Evolutionary conservation across 2,888 invertebrate genomes (phyloP), one percentile per base, ranked within the genome.

Genomic region (Microctonus brassicae): DNA sequence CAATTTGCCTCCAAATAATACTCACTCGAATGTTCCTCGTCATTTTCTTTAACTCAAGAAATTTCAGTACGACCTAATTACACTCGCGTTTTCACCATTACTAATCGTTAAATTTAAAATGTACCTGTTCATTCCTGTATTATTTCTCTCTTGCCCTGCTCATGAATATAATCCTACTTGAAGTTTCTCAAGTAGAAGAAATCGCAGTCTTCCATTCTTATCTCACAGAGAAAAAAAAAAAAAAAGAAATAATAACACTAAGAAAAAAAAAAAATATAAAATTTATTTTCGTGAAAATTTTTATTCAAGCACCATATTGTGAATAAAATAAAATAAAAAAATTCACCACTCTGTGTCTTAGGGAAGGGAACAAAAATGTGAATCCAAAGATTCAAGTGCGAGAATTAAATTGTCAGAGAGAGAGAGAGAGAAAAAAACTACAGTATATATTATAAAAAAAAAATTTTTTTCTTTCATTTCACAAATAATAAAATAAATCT

Each of bases 1-100:
- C 55, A 55, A 65, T 57, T 39, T 53, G 36, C 36, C 29, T 17
- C 34, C 53, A 1, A 47, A 47, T 47, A 47, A 47, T 9, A 47
- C 1, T 47, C 47, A 4, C 17, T 47, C 17, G 34, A 60, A 60
- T 70, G 64, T 34, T 10, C 63, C 70, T 78, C 78, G 80, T 79
- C 78, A 29, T 29, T 3, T 29, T 29, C 79, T 78, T 80, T 80
- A 82, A 77, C 78, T 78, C 75, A 76, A 74, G 75, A 81, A 81
- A 81, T 83, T 83, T 4, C 17, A 81, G 76, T 83, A 80, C 76
- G 79, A 82, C 76, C 79, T 76, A 80, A 83, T 84, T 83, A 81
- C 79, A 73, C 73, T 20, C 9, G 17, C 17, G 6, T n/a, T 47
- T 20, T 47, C 17, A 47, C 73, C 70, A 76, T 73, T 75, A 76